A percentile compares a stretch with the other conserved stretches of the same genome.
Evolutionary conservation across 2,113 vertebrate genomes (phyloP).

Genomic region (Burhinus oedicnemus): DNA sequence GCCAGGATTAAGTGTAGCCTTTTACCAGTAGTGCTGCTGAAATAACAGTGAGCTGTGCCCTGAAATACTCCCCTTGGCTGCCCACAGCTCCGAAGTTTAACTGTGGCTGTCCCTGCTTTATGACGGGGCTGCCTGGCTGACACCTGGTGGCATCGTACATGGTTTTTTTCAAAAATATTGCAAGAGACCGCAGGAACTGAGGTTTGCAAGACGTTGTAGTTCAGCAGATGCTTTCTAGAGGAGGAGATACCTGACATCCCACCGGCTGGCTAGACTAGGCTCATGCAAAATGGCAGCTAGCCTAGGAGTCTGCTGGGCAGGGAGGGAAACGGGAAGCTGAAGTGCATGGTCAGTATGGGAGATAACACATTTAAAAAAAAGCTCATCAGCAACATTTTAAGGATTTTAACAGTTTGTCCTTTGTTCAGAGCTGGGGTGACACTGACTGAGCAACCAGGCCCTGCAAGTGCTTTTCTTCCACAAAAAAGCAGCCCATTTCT

Average conservation of each 20-base stretch:
- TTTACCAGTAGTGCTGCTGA: background rate
- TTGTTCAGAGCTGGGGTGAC: background rate
- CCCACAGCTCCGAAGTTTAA: background rate
- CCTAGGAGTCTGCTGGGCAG: background rate
- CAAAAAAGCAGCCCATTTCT: background rate
- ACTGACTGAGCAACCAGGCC: background rate
- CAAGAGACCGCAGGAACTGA: background rate
- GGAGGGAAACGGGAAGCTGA: background rate
- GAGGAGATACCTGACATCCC: background rate
- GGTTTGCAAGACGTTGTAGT: background rate
- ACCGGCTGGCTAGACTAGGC: fast-evolving
- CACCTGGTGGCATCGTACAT: background rate
- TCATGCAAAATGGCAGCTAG: background rate
- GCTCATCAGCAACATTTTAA: background rate
- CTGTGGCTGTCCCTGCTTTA: background rate
- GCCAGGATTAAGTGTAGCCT: background rate
- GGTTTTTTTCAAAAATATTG: background rate
- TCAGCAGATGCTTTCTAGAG: background rate
- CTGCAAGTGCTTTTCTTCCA: background rate
- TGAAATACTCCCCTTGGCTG: background rate
- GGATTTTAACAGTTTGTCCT: background rate
- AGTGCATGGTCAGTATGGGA: background rate
- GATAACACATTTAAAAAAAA: background rate
- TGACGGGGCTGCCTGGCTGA: fast-evolving
- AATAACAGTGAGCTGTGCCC: fast-evolving